Conservation (phyloP, 2,113 vertebrate genomes). For the Clinocottus analis region DNA sequence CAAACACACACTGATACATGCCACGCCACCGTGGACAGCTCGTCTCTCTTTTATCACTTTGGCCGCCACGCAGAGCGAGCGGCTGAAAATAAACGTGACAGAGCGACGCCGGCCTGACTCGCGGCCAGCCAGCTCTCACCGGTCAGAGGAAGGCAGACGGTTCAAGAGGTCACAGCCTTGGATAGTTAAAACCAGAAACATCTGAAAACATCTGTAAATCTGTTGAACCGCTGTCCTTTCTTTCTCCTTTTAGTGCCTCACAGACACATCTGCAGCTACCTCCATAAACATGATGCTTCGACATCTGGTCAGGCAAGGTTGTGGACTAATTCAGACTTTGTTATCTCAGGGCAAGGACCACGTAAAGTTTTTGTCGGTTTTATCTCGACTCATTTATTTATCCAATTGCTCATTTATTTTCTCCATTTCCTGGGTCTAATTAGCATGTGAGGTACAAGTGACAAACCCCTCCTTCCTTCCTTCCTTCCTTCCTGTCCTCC, state of each 20-base stretch:
- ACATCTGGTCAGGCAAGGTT: slow-evolving; percentile 41
- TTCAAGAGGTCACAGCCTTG: slow-evolving; percentile 66
- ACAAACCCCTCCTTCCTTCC: slow-evolving; percentile 59
- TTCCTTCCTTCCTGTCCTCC: slow-evolving; percentile 47
- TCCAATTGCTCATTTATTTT: slow-evolving; percentile 69
- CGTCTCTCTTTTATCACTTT: slow-evolving; percentile 77
- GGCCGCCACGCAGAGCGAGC: slow-evolving; percentile 58
- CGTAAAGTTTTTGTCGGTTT: slow-evolving; percentile 59
- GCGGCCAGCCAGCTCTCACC: slow-evolving; percentile 59
- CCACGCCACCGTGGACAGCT: slow-evolving; percentile 72
- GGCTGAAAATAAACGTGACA: slow-evolving; percentile 85
- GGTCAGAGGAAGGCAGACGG: slow-evolving; percentile 49
- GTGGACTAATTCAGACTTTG: slow-evolving; percentile 29
- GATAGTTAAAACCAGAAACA: slow-evolving; percentile 52
- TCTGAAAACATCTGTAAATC: slow-evolving; percentile 66
- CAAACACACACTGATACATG: slow-evolving; percentile 62
- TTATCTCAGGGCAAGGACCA: slow-evolving; percentile 61
- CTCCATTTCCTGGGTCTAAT: slow-evolving; percentile 63
- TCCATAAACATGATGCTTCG: neutral
- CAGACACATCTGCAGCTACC: slow-evolving; percentile 17
- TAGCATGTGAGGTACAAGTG: slow-evolving; percentile 41
- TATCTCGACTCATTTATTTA: slow-evolving; percentile 68
- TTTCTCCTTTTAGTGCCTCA: slow-evolving; percentile 9
- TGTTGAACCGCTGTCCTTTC: slow-evolving; percentile 23
- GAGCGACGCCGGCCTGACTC: slow-evolving; percentile 75